Conservation (phyloP, 2,113 vertebrate species). For the Ariopsis seemanni region DNA sequence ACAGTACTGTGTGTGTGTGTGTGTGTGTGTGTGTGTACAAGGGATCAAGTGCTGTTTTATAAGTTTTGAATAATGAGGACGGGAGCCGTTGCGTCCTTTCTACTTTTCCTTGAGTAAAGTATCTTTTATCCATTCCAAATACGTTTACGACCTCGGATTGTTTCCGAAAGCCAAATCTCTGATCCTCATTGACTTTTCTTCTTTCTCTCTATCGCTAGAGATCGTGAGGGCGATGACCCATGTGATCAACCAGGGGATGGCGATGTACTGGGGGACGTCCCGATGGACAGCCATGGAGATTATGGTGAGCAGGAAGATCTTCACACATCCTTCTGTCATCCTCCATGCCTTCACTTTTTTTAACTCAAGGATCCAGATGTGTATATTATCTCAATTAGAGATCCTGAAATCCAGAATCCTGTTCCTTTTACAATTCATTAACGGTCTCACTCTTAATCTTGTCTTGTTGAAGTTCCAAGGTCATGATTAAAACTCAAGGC, state of each 20-base stretch:
- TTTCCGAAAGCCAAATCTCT: background rate
- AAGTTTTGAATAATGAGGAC: too few species aligned
- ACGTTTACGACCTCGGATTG: background rate
- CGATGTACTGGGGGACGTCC: slow-evolving; percentile 98
- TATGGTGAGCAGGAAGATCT: slow-evolving; percentile 77
- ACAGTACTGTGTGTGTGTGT: too few species aligned
- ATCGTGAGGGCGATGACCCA: slow-evolving; percentile 97
- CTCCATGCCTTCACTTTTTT: background rate
- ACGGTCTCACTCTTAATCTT: too few species aligned
- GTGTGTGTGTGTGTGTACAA: too few species aligned
- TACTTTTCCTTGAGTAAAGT: background rate
- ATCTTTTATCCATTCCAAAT: background rate
- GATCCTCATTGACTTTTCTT: background rate
- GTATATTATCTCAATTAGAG: background rate
- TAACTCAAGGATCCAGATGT: background rate
- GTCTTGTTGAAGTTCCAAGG: background rate
- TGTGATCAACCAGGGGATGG: slow-evolving; percentile 97
- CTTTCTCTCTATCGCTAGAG: slow-evolving; percentile 71
- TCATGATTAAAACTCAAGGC: background rate
- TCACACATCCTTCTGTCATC: background rate
- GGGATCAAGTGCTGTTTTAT: too few species aligned
- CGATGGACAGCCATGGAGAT: slow-evolving; percentile 98
- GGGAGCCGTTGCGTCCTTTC: too few species aligned
- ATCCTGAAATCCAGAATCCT: background rate
- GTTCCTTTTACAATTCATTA: background rate